Evolutionary conservation across 1,140 invertebrate species (phyloP).

Genomic region (Drosophila nebulosa): DNA sequence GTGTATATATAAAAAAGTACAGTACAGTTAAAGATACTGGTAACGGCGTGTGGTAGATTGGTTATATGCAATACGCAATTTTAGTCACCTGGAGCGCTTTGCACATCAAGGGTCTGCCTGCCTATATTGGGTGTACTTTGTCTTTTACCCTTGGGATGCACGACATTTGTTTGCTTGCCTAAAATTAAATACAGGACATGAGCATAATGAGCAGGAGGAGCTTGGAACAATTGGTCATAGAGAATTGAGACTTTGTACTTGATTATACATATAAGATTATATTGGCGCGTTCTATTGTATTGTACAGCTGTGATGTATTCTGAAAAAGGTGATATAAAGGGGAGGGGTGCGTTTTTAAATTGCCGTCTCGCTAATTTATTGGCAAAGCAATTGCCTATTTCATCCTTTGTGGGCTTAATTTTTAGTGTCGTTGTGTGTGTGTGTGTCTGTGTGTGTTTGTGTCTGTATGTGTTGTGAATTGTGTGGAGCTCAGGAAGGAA

Average conservation of each 20-base stretch:
- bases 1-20: background rate
- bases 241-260: slow-evolving; percentile 14
- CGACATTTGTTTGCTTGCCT: slow-evolving; percentile 80
- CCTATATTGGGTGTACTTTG: slow-evolving; percentile 78
- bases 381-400: slow-evolving; percentile 69
- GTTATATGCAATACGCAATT: slow-evolving; percentile 51
- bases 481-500: slow-evolving; percentile 14
- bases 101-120: slow-evolving; percentile 74
- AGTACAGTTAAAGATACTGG: background rate
- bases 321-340: background rate
- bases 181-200: slow-evolving; percentile 60
- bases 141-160: slow-evolving; percentile 80
- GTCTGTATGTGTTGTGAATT: slow-evolving; percentile 11
- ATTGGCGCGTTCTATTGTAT: slow-evolving; percentile 30
- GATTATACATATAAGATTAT: background rate
- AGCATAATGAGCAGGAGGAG: slow-evolving; percentile 22
- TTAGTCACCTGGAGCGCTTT: slow-evolving; percentile 79
- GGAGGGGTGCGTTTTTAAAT: slow-evolving; percentile 17
- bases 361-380: slow-evolving; percentile 63
- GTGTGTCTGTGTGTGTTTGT: slow-evolving; percentile 16
- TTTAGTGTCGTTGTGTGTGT: background rate
- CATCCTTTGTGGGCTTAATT: slow-evolving; percentile 8
- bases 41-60: slow-evolving; percentile 27
- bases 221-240: slow-evolving; percentile 25
- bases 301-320: slow-evolving; percentile 20